Conservation (phyloP, 2,113 vertebrate species). For the Platycercus adscitus region DNA sequence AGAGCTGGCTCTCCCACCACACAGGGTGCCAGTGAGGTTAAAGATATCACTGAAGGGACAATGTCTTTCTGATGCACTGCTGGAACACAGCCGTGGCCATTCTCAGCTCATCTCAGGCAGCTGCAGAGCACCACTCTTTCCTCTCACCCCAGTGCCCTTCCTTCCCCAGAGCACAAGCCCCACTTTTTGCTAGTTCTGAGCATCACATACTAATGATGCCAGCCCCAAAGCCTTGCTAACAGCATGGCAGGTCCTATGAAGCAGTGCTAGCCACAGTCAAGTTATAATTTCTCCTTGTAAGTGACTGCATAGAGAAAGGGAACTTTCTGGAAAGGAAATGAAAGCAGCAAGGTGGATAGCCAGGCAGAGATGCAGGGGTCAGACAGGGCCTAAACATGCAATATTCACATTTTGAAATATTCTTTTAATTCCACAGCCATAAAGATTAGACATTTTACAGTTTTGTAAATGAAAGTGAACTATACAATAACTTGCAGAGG, state of each 20-base stretch:
- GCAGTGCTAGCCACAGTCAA: neutral
- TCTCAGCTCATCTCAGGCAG: neutral
- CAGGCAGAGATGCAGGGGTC: neutral
- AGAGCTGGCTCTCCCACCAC: neutral
- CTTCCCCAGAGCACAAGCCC: neutral
- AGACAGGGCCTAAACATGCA: neutral
- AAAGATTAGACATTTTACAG: neutral
- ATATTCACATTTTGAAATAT: neutral
- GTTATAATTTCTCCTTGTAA: neutral
- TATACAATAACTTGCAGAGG: neutral
- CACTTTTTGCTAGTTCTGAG: neutral
- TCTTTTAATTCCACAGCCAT: neutral
- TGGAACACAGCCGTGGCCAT: neutral
- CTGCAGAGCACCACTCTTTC: neutral
- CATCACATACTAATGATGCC: neutral
- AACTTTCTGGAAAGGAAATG: neutral
- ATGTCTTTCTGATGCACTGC: fast-evolving
- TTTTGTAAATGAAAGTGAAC: neutral
- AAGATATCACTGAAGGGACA: neutral
- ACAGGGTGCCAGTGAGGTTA: neutral
- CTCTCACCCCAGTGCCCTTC: neutral
- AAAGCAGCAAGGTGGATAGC: neutral
- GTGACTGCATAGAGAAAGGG: neutral
- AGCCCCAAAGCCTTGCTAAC: neutral
- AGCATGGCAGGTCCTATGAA: neutral